phyloP scores from a whole-genome alignment of 2,797 vertebrate genomes.

The Paguma larvata region DNA sequence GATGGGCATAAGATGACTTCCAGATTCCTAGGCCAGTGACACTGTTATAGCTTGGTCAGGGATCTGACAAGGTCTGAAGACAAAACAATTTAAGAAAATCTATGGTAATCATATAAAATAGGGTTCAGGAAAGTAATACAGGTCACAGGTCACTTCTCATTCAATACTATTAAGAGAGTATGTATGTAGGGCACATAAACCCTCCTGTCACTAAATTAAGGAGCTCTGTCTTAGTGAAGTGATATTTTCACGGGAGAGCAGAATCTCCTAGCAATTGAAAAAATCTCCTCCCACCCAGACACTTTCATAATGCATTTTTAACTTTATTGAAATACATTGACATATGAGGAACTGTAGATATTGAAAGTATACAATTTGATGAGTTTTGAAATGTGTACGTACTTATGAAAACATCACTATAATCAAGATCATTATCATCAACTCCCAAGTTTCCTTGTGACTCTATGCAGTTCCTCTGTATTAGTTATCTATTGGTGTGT shows the following conservation, averaged over 20 bases:
- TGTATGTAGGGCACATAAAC: background rate
- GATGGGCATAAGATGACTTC: background rate
- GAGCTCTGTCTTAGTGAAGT: background rate
- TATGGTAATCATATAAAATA: background rate
- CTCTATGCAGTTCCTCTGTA: background rate
- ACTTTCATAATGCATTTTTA: slow-evolving; percentile 1
- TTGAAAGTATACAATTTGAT: background rate
- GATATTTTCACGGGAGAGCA: background rate
- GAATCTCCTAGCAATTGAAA: background rate
- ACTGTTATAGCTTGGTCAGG: background rate
- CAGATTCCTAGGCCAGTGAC: background rate
- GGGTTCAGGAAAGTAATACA: background rate
- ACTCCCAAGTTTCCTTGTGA: background rate
- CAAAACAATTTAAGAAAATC: background rate
- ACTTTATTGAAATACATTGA: background rate
- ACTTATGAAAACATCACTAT: background rate
- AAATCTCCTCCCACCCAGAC: background rate
- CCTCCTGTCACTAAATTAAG: background rate
- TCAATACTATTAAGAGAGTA: background rate
- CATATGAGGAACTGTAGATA: background rate
- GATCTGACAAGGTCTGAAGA: background rate
- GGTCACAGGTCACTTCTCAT: background rate
- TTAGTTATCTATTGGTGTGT: background rate
- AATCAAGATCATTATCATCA: background rate
- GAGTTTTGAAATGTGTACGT: background rate